These are phyloP conservation scores for Rhegmatorhina hoffmannsi DNA, from an alignment of 2,113 vertebrate genomes.

Conservation along the genomic window DNA sequence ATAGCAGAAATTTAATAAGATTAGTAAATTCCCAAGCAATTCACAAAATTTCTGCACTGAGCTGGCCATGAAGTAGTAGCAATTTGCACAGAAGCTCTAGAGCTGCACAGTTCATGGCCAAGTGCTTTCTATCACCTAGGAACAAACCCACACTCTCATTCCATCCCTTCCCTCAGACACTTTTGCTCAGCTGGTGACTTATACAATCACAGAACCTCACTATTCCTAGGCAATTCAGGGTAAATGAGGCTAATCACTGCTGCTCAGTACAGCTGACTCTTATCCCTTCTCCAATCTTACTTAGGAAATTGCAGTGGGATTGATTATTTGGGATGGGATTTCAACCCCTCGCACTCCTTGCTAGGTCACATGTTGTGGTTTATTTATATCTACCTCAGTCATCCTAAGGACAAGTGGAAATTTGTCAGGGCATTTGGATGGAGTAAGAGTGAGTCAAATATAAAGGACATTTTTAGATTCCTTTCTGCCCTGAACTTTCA, in stretches of 20 bases:
- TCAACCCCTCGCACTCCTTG: conserved; percentile 44
- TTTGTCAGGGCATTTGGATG: not conserved
- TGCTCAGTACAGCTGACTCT: conserved; percentile 46
- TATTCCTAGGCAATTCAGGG: not conserved
- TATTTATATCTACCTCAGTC: conserved; percentile 61
- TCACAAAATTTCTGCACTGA: not conserved
- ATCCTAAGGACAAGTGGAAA: conserved; percentile 59
- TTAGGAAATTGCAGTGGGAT: conserved; percentile 51
- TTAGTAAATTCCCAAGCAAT: not conserved
- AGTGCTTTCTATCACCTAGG: not conserved
- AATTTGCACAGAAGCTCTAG: not conserved
- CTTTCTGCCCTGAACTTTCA: not conserved
- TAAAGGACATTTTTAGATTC: not conserved
- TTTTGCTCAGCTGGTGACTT: not conserved
- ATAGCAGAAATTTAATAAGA: not conserved
- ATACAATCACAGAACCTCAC: not conserved
- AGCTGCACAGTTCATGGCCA: not conserved
- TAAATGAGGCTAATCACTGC: conserved; percentile 31
- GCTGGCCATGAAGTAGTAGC: not conserved
- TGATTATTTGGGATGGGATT: conserved; percentile 70
- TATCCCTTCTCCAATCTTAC: conserved; percentile 37
- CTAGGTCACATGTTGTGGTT: conserved; percentile 13
- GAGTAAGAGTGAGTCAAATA: not conserved
- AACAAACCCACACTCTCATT: not conserved
- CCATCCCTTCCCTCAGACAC: not conserved